Base-by-base conservation (phyloP, 2,888 invertebrate genomes). In the Octodonta nipae region DNA sequence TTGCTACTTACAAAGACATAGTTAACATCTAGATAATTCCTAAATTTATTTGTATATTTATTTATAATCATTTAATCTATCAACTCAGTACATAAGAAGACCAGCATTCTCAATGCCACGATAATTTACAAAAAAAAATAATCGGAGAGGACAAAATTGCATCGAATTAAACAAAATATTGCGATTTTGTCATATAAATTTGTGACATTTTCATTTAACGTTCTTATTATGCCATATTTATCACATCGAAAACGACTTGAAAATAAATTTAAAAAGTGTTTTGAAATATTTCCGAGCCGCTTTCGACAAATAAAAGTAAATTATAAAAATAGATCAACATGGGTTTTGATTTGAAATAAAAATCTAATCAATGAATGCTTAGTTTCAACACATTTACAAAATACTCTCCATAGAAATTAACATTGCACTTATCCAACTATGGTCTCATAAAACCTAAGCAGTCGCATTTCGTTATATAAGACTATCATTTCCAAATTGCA, bases 1-100 rank as follows among this genome's bases (percentile, higher is more conserved):
- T 55, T 57, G 60, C 62, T 63, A 63, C 61, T 63, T 63, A 63
- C 63, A 63, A 63, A 61, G 61, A 63, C 61, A 56, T 46, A 60
- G 46, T 58, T 63, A 62, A 62, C 61, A 61, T 54, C 61, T 62
- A 62, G 56, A 56, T 58, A 57, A 57, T 57, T 57, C 48, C 53
- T 50, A 55, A 55, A 56, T 58, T 58, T 51, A 52, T 57, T 51
- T 56, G 58, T 59, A 57, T 60, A 60, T 61, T 58, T 60, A 61
- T 61, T 54, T 58, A 60, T 58, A 59, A 54, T 58, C 52, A 56
- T 56, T 56, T 55, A 54, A 43, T 55, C 54, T 55, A 56, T n/a
- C 52, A 53, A 38, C 49, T 48, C 53, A 51, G 55, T 52, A 56
- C 53, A 54, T 50, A 46, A 46, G 41, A 47, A 46, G 48, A 48